These are phyloP conservation scores for Cataglyphis rosenhaueri DNA, from an alignment of 2,888 invertebrate species.

Conservation along the genomic window DNA sequence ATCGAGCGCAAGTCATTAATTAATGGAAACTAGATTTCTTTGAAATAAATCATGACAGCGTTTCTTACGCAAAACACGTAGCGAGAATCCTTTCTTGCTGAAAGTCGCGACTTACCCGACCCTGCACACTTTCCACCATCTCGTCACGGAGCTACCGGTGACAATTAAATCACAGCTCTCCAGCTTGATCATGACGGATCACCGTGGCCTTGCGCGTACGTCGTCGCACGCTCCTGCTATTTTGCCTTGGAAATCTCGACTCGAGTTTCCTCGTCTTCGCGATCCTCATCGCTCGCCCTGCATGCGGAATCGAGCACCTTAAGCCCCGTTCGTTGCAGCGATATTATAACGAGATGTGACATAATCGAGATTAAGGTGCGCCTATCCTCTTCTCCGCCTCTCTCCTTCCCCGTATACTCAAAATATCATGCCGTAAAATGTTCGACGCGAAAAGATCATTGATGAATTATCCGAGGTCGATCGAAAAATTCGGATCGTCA, in stretches of 20 bases:
- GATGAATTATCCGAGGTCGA: neutral
- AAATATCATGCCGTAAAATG: neutral
- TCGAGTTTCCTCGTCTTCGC: slow-evolving; percentile 59
- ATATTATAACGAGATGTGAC: slow-evolving; percentile 43
- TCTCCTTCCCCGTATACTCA: neutral
- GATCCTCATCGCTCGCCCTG: slow-evolving; percentile 48
- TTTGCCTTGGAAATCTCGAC: slow-evolving; percentile 72
- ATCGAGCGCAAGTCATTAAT: neutral
- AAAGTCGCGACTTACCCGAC: slow-evolving; percentile 12
- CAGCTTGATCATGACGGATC: slow-evolving; percentile 84
- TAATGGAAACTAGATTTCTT: neutral
- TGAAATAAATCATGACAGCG: neutral
- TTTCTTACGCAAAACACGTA: slow-evolving; percentile 1
- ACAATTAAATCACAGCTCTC: slow-evolving; percentile 85
- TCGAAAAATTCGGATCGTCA: slow-evolving; percentile 18
- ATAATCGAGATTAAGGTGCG: neutral
- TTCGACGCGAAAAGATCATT: neutral
- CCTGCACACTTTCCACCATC: slow-evolving; percentile 58
- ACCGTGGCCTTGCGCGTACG: slow-evolving; percentile 56
- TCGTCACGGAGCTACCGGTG: slow-evolving; percentile 74
- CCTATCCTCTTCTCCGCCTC: no score
- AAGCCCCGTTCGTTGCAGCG: slow-evolving; percentile 47
- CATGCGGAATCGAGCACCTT: slow-evolving; percentile 58
- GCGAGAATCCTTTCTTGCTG: neutral
- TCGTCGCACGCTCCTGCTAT: slow-evolving; percentile 58